Base-by-base conservation (phyloP, 2,113 vertebrate species). In the Octodon degus region DNA sequence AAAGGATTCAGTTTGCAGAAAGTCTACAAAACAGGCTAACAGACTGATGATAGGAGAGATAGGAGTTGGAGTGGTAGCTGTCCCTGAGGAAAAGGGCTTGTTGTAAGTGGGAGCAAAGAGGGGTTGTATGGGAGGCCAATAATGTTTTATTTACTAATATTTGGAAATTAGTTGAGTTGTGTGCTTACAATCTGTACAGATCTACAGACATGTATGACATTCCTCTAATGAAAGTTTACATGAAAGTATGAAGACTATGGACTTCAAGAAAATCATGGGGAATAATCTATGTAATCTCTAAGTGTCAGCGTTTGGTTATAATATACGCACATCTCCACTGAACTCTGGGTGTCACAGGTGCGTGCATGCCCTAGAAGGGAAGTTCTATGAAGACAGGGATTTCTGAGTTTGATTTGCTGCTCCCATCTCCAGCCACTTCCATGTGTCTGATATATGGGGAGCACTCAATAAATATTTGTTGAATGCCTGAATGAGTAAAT, bases 391-490 rank as follows among this genome's bases (percentile, higher is more conserved):
- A 92, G 81, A 87, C 81, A 63, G 55, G 85, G 27, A 70, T 19
- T 62, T 34, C 68, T 89, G 22, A 90, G 17, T 65, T 11, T 95
- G 72, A 86, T 89, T 84, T 92, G 34, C 10, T 30, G n/a, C 40
- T 20, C 11, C 27, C 58, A 22, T 84, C 20, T 60, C 25, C 20
- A n/a, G 43, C 37, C 90, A 76, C 58, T 84, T 87, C 50, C 63
- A 34, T 58, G 60, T 58, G 30, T 43, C 65, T 77, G 43, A 81
- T 79, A 47, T 32, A 86, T 72, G 76, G 63, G 58, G 85, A 84
- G 17, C 63, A 87, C 50, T 97, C 63, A 90, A 55, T 96, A 96
- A 95, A 91, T 93, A 95, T 95, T 92, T 94, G 67, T 53, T 89
- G 63, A 91, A 58, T 87, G 53, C 37, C 72, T 55, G 65, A 94